Percentiles rank a stretch among this genome's conserved stretches.
Evolutionary conservation across 2,113 vertebrate species (phyloP).

Genomic region (Austrofundulus limnaeus): DNA sequence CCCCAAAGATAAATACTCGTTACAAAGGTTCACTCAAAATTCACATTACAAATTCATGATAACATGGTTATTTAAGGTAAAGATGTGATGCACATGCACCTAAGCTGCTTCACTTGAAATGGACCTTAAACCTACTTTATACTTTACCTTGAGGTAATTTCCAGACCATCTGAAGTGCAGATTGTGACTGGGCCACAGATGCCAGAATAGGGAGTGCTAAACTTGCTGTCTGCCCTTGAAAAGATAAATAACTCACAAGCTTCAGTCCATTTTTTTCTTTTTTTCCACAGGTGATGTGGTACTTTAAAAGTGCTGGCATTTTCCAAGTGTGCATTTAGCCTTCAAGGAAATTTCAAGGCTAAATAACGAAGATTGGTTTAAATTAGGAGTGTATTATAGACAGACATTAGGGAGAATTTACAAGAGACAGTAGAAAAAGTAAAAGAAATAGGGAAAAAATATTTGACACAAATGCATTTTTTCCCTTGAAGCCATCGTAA

Average conservation of each 20-base stretch:
- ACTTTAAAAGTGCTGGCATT: neutral
- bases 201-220: conserved; percentile 5
- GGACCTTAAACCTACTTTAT: neutral
- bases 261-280: neutral
- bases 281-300: neutral
- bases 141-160: neutral
- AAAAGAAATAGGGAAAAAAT: neutral
- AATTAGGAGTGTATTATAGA: neutral
- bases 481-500: no score
- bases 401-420: no score
- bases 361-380: neutral
- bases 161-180: neutral
- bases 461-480: no score
- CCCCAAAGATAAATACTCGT: no score
- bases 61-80: neutral
- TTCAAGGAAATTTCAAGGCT: neutral
- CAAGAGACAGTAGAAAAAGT: neutral
- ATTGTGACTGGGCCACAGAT: conserved; percentile 6
- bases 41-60: no score
- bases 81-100: neutral
- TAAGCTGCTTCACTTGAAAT: neutral
- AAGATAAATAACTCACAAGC: conserved; percentile 19
- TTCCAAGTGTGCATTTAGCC: neutral
- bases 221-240: conserved; percentile 33
- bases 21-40: no score